Conservation (phyloP, 2,113 vertebrate species). For the Microtus montanus region DNA sequence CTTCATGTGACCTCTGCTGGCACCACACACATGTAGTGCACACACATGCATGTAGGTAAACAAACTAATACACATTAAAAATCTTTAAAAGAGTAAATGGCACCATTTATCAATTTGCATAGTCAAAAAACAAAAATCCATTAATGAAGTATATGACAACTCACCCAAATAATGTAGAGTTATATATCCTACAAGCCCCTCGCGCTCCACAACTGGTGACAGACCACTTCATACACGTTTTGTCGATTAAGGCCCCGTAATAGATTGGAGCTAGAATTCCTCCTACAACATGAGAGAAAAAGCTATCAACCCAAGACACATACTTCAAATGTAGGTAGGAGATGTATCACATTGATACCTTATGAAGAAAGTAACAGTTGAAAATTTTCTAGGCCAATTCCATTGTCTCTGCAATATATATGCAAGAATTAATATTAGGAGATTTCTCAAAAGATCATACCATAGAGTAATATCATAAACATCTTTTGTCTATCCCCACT, state of each 20-base stretch:
- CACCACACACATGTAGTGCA: not conserved
- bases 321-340: not conserved
- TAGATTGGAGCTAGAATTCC: conserved; percentile 93
- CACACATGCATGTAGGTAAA: not conserved
- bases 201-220: conserved; percentile 85
- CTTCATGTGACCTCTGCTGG: not conserved
- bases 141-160: not conserved
- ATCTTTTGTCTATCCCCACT: not conserved
- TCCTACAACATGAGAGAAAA: conserved; percentile 74
- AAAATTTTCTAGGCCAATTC: not conserved
- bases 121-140: not conserved
- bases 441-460: not conserved
- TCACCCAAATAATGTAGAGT: conserved; percentile 90
- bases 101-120: not conserved
- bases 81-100: not conserved
- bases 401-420: not conserved
- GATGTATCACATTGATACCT: not conserved
- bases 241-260: conserved; percentile 92
- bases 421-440: not conserved
- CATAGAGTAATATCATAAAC: not conserved
- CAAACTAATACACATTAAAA: not conserved
- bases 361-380: not conserved
- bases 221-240: conserved; percentile 93
- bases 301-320: not conserved
- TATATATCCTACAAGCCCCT: conserved; percentile 92